Conservation (phyloP, 2,797 vertebrate species). For the Australoheros facetus region DNA sequence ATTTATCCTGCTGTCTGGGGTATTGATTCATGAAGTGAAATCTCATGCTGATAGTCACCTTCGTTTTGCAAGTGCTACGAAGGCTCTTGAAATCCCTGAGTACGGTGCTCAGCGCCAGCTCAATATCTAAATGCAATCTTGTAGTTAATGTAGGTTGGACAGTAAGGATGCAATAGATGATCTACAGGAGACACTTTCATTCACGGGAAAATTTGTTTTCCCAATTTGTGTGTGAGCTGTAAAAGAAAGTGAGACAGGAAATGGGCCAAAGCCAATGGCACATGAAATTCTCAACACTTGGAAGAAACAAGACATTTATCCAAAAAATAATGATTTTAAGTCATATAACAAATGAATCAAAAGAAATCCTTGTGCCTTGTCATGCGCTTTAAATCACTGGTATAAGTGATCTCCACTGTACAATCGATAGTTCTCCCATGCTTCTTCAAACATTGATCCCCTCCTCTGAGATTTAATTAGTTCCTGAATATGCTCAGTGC, state of each 20-base stretch:
- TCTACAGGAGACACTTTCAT: not conserved
- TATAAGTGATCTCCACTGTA: constrained; percentile 40
- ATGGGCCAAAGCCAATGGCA: not conserved
- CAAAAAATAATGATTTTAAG: not conserved
- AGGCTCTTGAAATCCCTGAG: constrained; percentile 31
- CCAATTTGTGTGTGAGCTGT: not conserved
- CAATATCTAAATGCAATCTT: constrained; percentile 26
- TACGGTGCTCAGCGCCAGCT: constrained; percentile 5
- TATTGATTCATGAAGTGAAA: constrained; percentile 57
- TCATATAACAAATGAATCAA: constrained; percentile 29
- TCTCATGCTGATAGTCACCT: constrained; percentile 45
- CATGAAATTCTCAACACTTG: not conserved
- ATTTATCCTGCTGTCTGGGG: constrained; percentile 38
- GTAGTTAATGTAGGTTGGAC: constrained; percentile 5
- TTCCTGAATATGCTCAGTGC: constrained; percentile 72
- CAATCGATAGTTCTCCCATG: constrained; percentile 69
- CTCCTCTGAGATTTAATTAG: constrained; percentile 78
- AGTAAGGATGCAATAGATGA: constrained; percentile 1
- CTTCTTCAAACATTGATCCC: constrained; percentile 72
- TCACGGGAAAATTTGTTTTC: constrained; percentile 12
- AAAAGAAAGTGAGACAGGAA: not conserved
- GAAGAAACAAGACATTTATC: not conserved
- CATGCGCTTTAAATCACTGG: constrained; percentile 42
- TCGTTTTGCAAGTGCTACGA: constrained; percentile 35
- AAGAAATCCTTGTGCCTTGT: constrained; percentile 42